phyloP scores from a whole-genome alignment of 2,888 invertebrate species.

The Thera britannica region DNA sequence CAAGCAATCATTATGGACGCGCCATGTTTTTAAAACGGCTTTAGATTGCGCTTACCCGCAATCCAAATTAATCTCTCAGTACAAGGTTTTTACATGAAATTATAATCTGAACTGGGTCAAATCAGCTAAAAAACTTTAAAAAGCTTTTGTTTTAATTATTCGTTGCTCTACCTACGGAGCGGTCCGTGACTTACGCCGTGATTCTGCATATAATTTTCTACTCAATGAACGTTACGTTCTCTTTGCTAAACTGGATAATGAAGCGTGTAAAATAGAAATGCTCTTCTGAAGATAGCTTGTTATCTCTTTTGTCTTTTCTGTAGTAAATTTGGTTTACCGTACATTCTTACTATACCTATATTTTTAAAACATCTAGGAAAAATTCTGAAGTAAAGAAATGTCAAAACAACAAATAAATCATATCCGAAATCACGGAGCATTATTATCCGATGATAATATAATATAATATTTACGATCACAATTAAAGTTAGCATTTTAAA shows the following conservation, averaged over 20 bases:
- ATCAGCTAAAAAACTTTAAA: constrained; percentile 54
- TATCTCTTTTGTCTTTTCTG: constrained; percentile 7
- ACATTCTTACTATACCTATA: neutral
- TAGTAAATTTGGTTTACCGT: neutral
- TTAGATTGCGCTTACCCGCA: constrained; percentile 68
- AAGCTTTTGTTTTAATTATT: constrained; percentile 73
- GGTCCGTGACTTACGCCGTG: constrained; percentile 72
- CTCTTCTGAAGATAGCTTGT: constrained; percentile 23
- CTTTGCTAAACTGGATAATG: constrained; percentile 39
- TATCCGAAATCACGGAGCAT: no score
- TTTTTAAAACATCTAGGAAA: no score
- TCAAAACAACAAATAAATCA: no score
- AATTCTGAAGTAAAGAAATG: neutral
- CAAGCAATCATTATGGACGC: constrained; percentile 80
- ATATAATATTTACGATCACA: no score
- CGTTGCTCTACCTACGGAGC: constrained; percentile 61
- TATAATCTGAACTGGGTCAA: constrained; percentile 53
- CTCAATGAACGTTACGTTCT: constrained; percentile 65
- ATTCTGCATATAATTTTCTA: constrained; percentile 82
- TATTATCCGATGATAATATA: no score
- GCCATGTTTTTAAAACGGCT: constrained; percentile 83
- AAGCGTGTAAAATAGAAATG: constrained; percentile 37
- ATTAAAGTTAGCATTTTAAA: neutral
- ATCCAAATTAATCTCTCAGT: constrained; percentile 76
- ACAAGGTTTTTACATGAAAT: constrained; percentile 70